These are phyloP conservation scores for Sebastes schlegelii DNA, from an alignment of 2,113 vertebrate genomes.

Conservation along the genomic window DNA sequence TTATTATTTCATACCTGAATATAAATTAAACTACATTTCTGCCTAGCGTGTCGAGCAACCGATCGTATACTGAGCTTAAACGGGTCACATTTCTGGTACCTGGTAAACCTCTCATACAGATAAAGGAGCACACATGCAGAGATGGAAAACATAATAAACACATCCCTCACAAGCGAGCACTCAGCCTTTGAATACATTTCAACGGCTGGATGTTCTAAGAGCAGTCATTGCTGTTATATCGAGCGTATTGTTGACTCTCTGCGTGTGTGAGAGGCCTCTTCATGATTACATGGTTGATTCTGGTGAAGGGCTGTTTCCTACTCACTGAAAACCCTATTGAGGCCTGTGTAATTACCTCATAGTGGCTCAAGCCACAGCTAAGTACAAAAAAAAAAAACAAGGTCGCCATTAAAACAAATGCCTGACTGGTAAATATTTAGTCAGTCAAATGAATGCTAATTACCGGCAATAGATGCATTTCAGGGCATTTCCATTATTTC, in stretches of 20 bases:
- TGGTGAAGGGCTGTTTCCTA: constrained; percentile 11
- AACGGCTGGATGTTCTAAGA: not conserved
- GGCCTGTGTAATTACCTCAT: not conserved
- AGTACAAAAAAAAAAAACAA: no score
- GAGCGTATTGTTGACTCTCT: not conserved
- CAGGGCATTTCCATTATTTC: not conserved
- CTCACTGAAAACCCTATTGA: not conserved
- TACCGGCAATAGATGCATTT: not conserved
- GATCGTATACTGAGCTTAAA: constrained; percentile 1
- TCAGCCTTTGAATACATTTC: constrained; percentile 22
- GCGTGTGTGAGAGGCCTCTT: not conserved
- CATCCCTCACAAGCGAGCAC: not conserved
- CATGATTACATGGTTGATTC: constrained; percentile 23
- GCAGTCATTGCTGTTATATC: not conserved
- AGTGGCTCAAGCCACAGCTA: not conserved
- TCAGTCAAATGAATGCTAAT: not conserved
- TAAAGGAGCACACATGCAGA: no score
- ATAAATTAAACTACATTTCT: not conserved
- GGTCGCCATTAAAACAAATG: constrained; percentile 5
- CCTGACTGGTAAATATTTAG: not conserved
- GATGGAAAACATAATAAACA: no score
- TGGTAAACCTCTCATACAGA: not conserved
- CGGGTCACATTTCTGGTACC: not conserved
- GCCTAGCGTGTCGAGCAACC: no score
- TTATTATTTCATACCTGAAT: no score